These are phyloP conservation scores for Morone chrysops DNA, from an alignment of 2,113 vertebrate species.

Conservation along the genomic window DNA sequence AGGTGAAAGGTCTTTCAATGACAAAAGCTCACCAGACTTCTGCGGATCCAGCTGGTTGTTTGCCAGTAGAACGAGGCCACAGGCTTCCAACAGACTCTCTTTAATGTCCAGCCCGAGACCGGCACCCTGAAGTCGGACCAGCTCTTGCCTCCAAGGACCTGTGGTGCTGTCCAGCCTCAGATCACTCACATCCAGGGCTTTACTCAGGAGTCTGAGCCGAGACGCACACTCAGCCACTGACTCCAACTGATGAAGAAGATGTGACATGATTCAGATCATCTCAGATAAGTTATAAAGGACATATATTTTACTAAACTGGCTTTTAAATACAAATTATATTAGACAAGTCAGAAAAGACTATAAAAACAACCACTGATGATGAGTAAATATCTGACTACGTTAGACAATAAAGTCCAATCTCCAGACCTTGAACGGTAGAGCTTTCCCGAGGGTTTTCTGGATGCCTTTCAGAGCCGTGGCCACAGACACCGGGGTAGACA, in stretches of 20 bases:
- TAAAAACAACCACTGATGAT: background rate
- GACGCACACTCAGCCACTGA: constrained; percentile 87
- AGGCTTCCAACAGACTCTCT: constrained; percentile 88
- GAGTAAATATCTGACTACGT: background rate
- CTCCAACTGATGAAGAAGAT: constrained; percentile 83
- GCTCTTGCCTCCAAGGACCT: constrained; percentile 83
- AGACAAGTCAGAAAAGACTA: background rate
- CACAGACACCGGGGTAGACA: constrained; percentile 83
- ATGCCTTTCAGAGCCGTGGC: constrained; percentile 88
- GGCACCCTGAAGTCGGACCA: constrained; percentile 85
- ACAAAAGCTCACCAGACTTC: constrained; percentile 83
- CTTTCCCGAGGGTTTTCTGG: constrained; percentile 92
- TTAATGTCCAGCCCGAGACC: constrained; percentile 86
- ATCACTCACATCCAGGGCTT: constrained; percentile 84
- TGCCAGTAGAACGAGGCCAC: constrained; percentile 88
- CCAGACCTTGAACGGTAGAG: constrained; percentile 95
- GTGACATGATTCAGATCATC: background rate
- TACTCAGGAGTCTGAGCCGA: constrained; percentile 85
- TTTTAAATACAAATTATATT: background rate
- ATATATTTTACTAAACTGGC: background rate
- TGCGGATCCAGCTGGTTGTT: constrained; percentile 89
- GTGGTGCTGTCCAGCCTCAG: constrained; percentile 75
- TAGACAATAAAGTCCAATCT: background rate
- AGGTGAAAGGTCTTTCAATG: background rate
- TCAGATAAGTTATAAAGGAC: background rate